These are phyloP conservation scores for Diorhabda carinulata DNA, from an alignment of 1,140 invertebrate genomes.

Conservation along the genomic window DNA sequence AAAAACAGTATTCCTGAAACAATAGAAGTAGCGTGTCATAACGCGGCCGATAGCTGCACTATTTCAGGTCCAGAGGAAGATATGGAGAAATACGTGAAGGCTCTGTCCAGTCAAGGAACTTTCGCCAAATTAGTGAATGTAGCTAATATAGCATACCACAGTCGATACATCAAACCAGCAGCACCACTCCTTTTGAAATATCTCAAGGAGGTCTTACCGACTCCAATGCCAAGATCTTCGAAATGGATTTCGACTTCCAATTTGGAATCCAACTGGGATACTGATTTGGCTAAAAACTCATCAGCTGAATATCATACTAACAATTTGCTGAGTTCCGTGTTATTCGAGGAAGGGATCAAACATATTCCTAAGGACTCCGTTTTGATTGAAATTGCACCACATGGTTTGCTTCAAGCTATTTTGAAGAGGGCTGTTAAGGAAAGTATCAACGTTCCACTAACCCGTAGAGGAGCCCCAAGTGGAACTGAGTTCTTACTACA, in stretches of 20 bases:
- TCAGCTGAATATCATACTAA: slow-evolving; percentile 93
- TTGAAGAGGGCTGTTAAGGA: slow-evolving; percentile 57
- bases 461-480: slow-evolving; percentile 68
- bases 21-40: slow-evolving; percentile 83
- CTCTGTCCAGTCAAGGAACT: slow-evolving; percentile 67
- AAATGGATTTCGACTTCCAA: slow-evolving; percentile 89
- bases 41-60: slow-evolving; percentile 77
- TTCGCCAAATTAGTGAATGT: slow-evolving; percentile 81
- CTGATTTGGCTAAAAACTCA: slow-evolving; percentile 61
- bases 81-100: slow-evolving; percentile 65
- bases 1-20: slow-evolving; percentile 58
- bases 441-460: slow-evolving; percentile 70
- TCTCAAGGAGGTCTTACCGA: slow-evolving; percentile 65
- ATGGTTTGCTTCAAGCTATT: slow-evolving; percentile 72
- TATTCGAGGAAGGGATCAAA: slow-evolving; percentile 78
- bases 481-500: slow-evolving; percentile 66
- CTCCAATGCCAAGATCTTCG: slow-evolving; percentile 64
- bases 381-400: slow-evolving; percentile 78
- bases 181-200: slow-evolving; percentile 71
- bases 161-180: slow-evolving; percentile 71
- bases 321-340: slow-evolving; percentile 78
- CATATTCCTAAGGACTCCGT: slow-evolving; percentile 77
- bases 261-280: slow-evolving; percentile 72
- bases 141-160: slow-evolving; percentile 82
- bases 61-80: slow-evolving; percentile 76